Conservation (phyloP, 1,140 invertebrate species). For the Hermatobates lingyangjiaoensis region DNA sequence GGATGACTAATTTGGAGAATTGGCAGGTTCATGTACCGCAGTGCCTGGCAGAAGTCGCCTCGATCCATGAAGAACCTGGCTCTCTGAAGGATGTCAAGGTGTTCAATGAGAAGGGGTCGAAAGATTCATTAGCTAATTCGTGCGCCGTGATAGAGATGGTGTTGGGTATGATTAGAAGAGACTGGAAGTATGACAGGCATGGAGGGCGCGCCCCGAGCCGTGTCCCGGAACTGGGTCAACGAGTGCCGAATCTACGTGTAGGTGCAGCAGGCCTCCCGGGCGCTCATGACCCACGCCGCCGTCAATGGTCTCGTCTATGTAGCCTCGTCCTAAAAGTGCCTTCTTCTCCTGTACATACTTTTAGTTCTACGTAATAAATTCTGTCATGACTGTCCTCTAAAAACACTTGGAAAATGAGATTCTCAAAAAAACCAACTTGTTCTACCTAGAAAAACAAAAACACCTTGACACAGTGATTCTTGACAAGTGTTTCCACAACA, state of each 20-base stretch:
- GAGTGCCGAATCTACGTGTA: conserved; percentile 70
- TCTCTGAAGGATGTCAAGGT: conserved; percentile 72
- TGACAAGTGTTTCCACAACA: too few relatives aligned
- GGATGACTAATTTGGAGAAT: too few relatives aligned
- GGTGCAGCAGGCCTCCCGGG: conserved; percentile 69
- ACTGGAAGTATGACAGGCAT: conserved; percentile 85
- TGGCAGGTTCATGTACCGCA: conserved; percentile 78
- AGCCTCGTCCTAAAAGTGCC: too few relatives aligned
- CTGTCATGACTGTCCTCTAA: too few relatives aligned
- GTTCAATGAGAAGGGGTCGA: conserved; percentile 47
- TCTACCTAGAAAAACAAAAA: too few relatives aligned
- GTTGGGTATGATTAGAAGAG: conserved; percentile 42
- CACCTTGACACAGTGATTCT: too few relatives aligned
- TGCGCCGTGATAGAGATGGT: conserved; percentile 40
- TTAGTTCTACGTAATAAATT: too few relatives aligned
- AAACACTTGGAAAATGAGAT: too few relatives aligned
- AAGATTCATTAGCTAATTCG: conserved; percentile 46
- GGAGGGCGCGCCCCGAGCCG: conserved; percentile 58
- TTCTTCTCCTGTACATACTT: too few relatives aligned
- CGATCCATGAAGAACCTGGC: conserved; percentile 72
- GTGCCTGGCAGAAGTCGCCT: conserved; percentile 60
- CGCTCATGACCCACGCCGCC: conserved; percentile 66
- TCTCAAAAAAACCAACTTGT: too few relatives aligned
- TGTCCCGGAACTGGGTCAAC: conserved; percentile 70
- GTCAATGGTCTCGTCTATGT: too few relatives aligned